Base-by-base conservation (phyloP, 2,888 invertebrate species). In the Caenorhabditis sp. region DNA sequence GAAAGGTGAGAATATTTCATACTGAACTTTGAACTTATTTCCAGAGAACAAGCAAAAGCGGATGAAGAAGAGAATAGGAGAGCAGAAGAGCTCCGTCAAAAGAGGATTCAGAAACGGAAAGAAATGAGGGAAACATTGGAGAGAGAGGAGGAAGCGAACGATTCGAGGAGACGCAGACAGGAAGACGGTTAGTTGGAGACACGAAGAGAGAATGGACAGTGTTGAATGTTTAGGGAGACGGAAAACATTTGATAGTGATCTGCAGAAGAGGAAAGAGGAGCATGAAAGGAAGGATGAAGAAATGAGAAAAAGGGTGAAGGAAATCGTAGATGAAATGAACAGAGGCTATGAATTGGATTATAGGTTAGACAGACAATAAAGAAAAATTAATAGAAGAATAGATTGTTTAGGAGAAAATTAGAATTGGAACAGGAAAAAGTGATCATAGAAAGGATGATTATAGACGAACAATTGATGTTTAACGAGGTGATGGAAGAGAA, bases 131-230 rank as follows among this genome's bases (percentile, higher is more conserved):
- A n/a, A n/a, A 15, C 15, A 2, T 15, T 55, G 15, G 28, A 60
- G n/a, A 28, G 32, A 47, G 50, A 60, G 15, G 53, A 13, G 51
- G 35, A 40, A 26, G 32, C 61, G 11, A n/a, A 55, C n/a, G 55
- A 55, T 15, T 8, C 1, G 55, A 28, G n/a, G 11, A 55, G 55
- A 55, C 55, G 51, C 22, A 51, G 53, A 44, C 50, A 20, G 61
- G 58, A n/a, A 22, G 60, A 47, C 24, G 35, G 56, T 40, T 35
- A 22, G 40, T 18, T 13, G 40, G 32, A 51, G n/a, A 55, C 26
- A n/a, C 5, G 55, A 55, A 28, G 28, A 24, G 51, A 15, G 6
- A n/a, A n/a, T 18, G 11, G 26, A 6, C 3, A n/a, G 26, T 24
- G 26, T 53, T 50, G 50, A 18, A 24, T n/a, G n/a, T 22, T 28